Evolutionary conservation across 2,888 invertebrate species (phyloP), one percentile per base, ranked within the genome.

Genomic region (Euzophera pinguis): DNA sequence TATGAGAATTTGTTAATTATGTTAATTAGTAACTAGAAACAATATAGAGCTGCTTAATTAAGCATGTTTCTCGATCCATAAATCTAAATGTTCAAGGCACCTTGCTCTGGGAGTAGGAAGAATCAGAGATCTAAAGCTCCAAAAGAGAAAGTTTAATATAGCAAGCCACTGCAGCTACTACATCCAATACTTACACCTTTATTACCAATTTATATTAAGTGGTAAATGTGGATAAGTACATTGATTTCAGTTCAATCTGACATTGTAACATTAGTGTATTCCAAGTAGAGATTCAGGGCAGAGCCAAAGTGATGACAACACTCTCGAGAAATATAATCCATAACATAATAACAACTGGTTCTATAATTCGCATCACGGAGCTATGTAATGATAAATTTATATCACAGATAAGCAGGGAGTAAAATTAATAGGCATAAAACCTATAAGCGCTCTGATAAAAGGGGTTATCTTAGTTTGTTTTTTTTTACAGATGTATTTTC

Each of bases 41-140:
- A 80, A 79, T 82, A 71, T 75, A 77, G 72, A 70, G 76, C 79
- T 79, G 76, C 78, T 84, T 84, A 78, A 87, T 87, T 84, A 86
- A 74, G 73, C 73, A 83, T 81, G 81, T 74, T 80, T 83, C 79
- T 84, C 81, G 79, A 73, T 82, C 81, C 85, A 88, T 87, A 84
- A 83, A 86, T 88, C 74, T 84, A 59, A 77, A 82, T 81, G 70
- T 71, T 76, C 70, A 80, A 75, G 5, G 5, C 75, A 81, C 72
- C 72, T 45, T 65, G 65, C 63, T 60, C 53, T 57, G 47, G 54
- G 54, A 41, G 49, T 60, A 35, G 53, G 58, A 53, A 22, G 13
- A 49, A 27, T 16, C 48, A 39, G 38, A 41, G 37, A 55, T 32
- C 45, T 10, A 42, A 27, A 38, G 32, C n/a, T 39, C 7, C 43